Evolutionary conservation across 2,797 vertebrate genomes (phyloP).

Genomic region (Crocodylus rhombifer): DNA sequence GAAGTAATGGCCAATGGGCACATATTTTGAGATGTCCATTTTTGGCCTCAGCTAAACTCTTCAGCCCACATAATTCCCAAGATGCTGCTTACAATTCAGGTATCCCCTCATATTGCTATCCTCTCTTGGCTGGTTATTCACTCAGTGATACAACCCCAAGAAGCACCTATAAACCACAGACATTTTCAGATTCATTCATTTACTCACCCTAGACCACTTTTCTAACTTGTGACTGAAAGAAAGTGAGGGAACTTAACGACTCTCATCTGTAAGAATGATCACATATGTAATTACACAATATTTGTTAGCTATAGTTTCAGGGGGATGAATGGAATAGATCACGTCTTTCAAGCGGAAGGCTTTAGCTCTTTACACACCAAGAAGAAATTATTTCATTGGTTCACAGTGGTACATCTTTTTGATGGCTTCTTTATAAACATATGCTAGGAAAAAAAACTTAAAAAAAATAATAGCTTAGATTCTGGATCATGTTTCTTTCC

Average conservation of each 20-base stretch:
- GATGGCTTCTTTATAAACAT: neutral
- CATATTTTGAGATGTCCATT: neutral
- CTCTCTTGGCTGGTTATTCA: neutral
- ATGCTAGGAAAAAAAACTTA: neutral
- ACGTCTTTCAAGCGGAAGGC: neutral
- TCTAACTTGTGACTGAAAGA: neutral
- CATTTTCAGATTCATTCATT: neutral
- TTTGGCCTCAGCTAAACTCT: neutral
- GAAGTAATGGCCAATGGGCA: neutral
- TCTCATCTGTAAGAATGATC: neutral
- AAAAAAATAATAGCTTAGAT: neutral
- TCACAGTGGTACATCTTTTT: neutral
- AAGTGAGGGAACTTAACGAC: neutral
- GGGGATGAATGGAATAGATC: neutral
- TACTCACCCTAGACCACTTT: neutral
- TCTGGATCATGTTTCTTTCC: neutral
- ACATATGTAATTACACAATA: neutral
- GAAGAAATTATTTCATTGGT: neutral
- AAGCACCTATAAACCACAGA: neutral
- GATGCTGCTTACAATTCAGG: neutral
- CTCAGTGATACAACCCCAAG: neutral
- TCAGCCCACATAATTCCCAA: neutral
- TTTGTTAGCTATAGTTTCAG: accelerated
- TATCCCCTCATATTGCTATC: neutral
- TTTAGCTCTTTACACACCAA: neutral